Evolutionary conservation across 1,140 invertebrate species (phyloP).

Genomic region (Maniola jurtina): DNA sequence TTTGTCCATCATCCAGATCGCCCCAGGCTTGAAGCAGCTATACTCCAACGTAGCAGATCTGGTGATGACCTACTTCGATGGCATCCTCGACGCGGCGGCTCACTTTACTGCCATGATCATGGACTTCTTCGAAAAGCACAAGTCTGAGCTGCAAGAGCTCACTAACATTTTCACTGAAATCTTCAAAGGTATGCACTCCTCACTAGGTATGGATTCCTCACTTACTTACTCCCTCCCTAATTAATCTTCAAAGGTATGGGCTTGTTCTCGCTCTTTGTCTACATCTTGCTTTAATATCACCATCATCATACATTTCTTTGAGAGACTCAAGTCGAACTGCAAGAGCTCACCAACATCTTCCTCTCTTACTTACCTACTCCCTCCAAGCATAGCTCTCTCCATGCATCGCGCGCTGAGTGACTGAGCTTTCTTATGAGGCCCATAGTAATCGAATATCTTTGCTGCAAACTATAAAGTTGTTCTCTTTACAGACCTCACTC

Average conservation of each 20-base stretch:
- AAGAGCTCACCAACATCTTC: no score
- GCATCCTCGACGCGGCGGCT: conserved; percentile 70
- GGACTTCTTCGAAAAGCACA: conserved; percentile 79
- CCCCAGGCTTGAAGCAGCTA: conserved; percentile 80
- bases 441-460: no score
- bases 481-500: conserved; percentile 52
- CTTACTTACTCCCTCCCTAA: neutral
- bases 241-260: no score
- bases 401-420: no score
- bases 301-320: no score
- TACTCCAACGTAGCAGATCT: conserved; percentile 70
- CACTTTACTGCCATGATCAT: conserved; percentile 76
- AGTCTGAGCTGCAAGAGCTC: conserved; percentile 83
- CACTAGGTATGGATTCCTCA: neutral
- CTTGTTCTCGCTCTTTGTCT: no score
- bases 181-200: conserved; percentile 29
- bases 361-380: neutral
- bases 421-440: no score
- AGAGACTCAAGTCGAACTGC: no score
- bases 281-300: no score
- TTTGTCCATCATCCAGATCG: conserved; percentile 51
- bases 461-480: neutral
- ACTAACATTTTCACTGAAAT: conserved; percentile 69
- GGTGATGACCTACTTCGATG: conserved; percentile 70
- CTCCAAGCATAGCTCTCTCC: no score